Base-by-base conservation (phyloP, 1,140 invertebrate species). In the Drosophila obscura region DNA sequence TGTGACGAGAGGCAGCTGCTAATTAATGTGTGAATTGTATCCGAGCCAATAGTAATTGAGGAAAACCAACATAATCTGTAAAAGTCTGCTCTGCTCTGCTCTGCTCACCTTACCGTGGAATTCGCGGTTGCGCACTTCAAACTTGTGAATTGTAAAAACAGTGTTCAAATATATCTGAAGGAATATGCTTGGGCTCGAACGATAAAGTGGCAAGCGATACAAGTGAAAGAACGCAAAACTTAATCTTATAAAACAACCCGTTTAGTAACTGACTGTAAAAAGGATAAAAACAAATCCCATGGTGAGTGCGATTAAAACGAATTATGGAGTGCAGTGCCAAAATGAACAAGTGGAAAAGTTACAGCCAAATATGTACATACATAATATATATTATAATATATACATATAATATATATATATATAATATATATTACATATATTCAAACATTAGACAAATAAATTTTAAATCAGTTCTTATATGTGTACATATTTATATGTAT, bases 11-110 rank as follows among this genome's bases (percentile, higher is more conserved):
- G 72, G 31, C 49, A 59, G 73, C 53, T 46, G 61, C 62, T 71
- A 81, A 77, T 82, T 69, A 75, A 87, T 50, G 65, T 67, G 78
- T 73, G 71, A 74, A 74, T 81, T 73, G 69, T 73, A 69, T 69
- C 46, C 46, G 53, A 62, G 58, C 73, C 43, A 67, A 78, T 63
- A 39, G 62, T 60, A 77, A 73, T 68, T 44, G 51, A 57, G 19
- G 52, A 78, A 80, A 68, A 67, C 59, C 50, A 55, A 74, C 63
- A 67, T 81, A 87, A 76, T 68, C 71, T 68, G 15, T 66, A 71
- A 73, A 56, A 65, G 69, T 68, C 72, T 78, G 35, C 35, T 35
- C 31, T 75, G 74, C 74, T 65, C 82, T 78, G 28, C 28, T 35
- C 31, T 78, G 74, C 69, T 63, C 82, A 81, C 61, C 75, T 61